Percentiles rank a stretch among this genome's conserved stretches.
Conservation (phyloP, 2,888 invertebrate genomes). For the Agrochola lychnidis region DNA sequence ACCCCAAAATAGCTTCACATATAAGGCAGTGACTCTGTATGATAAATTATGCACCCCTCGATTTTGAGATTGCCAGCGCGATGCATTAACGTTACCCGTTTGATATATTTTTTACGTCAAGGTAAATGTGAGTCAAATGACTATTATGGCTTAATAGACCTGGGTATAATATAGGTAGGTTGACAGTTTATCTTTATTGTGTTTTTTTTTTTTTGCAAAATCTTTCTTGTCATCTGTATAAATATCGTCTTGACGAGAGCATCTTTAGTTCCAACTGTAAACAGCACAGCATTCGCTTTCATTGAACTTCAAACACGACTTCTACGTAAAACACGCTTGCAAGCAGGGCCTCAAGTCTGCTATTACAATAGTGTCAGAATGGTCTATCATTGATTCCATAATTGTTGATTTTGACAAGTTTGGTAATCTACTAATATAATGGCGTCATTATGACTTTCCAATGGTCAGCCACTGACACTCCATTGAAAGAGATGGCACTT, state of each 20-base stretch:
- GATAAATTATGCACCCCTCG: constrained; percentile 90
- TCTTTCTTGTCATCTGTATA: background rate
- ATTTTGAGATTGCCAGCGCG: constrained; percentile 85
- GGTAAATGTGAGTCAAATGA: constrained; percentile 85
- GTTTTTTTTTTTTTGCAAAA: background rate
- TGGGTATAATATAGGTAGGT: constrained; percentile 42
- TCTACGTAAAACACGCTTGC: background rate
- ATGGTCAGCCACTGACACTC: too few relatives aligned
- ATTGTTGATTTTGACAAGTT: too few relatives aligned
- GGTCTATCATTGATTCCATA: too few relatives aligned
- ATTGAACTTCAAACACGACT: background rate
- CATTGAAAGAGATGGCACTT: too few relatives aligned
- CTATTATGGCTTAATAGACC: constrained; percentile 78
- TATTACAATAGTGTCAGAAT: too few relatives aligned
- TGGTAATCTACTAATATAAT: too few relatives aligned
- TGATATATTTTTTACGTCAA: constrained; percentile 79
- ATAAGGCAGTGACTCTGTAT: constrained; percentile 79
- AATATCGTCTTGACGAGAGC: background rate
- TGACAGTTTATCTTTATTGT: constrained; percentile 7
- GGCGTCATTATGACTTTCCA: too few relatives aligned
- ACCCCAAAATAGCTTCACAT: constrained; percentile 83
- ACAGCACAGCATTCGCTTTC: background rate
- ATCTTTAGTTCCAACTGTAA: background rate
- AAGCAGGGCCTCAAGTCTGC: too few relatives aligned
- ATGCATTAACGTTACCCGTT: constrained; percentile 86